Evolutionary conservation across 2,888 invertebrate genomes (phyloP).

Genomic region (Caenorhabditis sp.): DNA sequence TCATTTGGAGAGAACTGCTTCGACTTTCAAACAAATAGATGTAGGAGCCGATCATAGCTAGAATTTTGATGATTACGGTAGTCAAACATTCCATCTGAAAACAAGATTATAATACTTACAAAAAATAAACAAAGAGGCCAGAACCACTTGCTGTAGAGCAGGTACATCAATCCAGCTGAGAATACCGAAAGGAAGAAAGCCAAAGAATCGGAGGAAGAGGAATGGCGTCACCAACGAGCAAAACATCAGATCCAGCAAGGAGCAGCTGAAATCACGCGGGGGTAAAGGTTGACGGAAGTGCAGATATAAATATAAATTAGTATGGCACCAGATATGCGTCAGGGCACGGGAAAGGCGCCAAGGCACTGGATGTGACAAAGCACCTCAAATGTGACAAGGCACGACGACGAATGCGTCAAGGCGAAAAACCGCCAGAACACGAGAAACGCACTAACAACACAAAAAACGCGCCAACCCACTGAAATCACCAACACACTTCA

Average conservation of each 20-base stretch:
- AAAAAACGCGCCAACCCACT: too few species aligned
- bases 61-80: background rate
- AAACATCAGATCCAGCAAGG: background rate
- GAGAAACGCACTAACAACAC: too few species aligned
- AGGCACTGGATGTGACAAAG: too few species aligned
- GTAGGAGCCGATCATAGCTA: background rate
- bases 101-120: background rate
- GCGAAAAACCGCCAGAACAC: too few species aligned
- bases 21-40: conserved; percentile 16
- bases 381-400: too few species aligned
- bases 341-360: too few species aligned
- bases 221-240: background rate
- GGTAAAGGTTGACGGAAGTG: too few species aligned
- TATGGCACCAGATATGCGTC: too few species aligned
- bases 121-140: background rate
- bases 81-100: background rate
- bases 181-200: background rate
- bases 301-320: too few species aligned
- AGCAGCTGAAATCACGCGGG: conserved; percentile 11
- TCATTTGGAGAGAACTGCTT: conserved; percentile 2
- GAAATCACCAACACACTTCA: too few species aligned
- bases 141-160: background rate
- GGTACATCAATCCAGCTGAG: background rate
- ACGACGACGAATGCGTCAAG: too few species aligned
- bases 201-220: background rate